Conservation (phyloP, 2,888 invertebrate species). For the Unio pictorum region DNA sequence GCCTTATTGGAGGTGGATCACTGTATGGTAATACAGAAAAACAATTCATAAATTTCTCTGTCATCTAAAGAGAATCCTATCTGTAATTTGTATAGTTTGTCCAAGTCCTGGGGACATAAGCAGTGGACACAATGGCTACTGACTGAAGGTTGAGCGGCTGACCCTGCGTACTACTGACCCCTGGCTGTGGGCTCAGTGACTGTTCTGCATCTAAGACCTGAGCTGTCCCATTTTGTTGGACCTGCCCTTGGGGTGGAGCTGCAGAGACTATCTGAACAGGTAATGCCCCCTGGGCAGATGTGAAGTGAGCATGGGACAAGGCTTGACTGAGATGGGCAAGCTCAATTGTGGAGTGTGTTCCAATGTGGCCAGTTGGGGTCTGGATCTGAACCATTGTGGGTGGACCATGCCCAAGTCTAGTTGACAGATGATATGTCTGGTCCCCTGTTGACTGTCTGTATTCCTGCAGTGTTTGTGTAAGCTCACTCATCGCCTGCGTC, state of each 20-base stretch:
- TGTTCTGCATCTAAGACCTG: constrained; percentile 9
- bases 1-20: too few relatives aligned
- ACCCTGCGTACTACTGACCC: constrained; percentile 3
- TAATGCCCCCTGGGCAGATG: constrained; percentile 17
- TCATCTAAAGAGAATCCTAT: too few relatives aligned
- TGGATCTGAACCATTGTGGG: constrained; percentile 50
- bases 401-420: constrained; percentile 29
- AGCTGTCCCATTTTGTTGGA: constrained; percentile 21
- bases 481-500: constrained; percentile 73
- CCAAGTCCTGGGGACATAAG: constrained; percentile 18
- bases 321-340: constrained; percentile 57
- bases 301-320: constrained; percentile 46
- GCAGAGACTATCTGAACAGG: constrained; percentile 36
- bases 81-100: constrained; percentile 12
- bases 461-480: constrained; percentile 65
- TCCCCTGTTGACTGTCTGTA: constrained; percentile 34
- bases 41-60: too few relatives aligned
- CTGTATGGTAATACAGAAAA: too few relatives aligned
- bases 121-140: constrained; percentile 18
- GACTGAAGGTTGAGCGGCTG: constrained; percentile 16
- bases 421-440: constrained; percentile 29
- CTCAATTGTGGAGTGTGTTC: constrained; percentile 54
- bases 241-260: constrained; percentile 18
- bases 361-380: constrained; percentile 22
- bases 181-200: constrained; percentile 1